A percentile compares a stretch with the other conserved stretches of the same genome.
Conservation (phyloP, 2,113 vertebrate species). For the Pica pica region DNA sequence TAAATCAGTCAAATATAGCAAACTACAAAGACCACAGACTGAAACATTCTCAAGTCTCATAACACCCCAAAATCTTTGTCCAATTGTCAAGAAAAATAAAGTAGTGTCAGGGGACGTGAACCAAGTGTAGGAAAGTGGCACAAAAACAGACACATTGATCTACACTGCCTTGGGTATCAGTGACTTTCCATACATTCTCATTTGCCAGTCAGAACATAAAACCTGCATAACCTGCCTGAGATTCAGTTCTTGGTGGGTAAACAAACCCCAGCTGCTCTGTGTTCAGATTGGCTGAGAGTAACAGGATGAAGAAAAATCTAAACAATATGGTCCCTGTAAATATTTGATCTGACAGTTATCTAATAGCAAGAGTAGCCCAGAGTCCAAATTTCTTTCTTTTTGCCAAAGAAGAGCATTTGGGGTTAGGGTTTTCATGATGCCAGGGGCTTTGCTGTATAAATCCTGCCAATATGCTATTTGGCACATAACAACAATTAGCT, state of each 20-base stretch:
- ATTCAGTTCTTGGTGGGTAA: conserved; percentile 31
- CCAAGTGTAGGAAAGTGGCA: neutral
- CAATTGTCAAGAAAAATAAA: neutral
- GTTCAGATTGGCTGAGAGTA: conserved; percentile 46
- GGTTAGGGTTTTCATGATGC: conserved; percentile 47
- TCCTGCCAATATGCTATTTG: conserved; percentile 48
- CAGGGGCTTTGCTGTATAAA: conserved; percentile 43
- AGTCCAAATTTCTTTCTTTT: conserved; percentile 28
- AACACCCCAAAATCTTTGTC: conserved; percentile 28
- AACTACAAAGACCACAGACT: neutral
- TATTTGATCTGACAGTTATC: conserved; percentile 67
- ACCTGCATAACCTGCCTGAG: conserved; percentile 40
- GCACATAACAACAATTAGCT: conserved; percentile 32
- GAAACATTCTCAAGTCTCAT: neutral
- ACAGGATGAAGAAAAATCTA: conserved; percentile 56
- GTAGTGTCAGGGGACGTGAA: neutral
- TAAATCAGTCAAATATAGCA: neutral
- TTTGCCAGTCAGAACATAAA: conserved; percentile 22
- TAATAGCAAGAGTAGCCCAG: conserved; percentile 40
- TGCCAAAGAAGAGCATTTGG: conserved; percentile 47
- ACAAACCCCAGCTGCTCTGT: conserved; percentile 47
- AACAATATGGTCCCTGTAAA: conserved; percentile 67
- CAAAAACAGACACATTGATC: neutral
- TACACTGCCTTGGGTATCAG: neutral
- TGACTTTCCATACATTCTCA: neutral